Conservation (phyloP, 2,888 invertebrate genomes). For the Erannis defoliaria region DNA sequence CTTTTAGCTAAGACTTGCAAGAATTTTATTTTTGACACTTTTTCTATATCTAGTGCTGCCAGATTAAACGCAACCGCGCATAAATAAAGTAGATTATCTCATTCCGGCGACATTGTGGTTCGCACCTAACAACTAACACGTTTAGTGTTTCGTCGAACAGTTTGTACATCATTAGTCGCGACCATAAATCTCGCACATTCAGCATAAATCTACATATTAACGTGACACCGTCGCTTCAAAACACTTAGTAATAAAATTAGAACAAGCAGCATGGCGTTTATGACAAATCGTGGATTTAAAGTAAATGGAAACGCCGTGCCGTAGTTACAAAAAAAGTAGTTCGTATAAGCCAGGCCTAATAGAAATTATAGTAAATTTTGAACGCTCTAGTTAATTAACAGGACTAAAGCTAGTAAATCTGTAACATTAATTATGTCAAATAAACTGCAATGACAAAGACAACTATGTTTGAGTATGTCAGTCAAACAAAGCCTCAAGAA, state of each 20-base stretch:
- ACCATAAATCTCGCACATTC: slow-evolving; percentile 72
- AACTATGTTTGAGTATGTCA: too few relatives aligned
- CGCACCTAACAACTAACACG: slow-evolving; percentile 37
- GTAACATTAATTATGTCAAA: too few relatives aligned
- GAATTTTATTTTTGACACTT: background rate
- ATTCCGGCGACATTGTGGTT: slow-evolving; percentile 54
- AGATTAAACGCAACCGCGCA: slow-evolving; percentile 13
- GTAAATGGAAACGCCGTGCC: background rate
- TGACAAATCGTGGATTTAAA: background rate
- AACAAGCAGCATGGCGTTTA: slow-evolving; percentile 46
- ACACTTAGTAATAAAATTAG: slow-evolving; percentile 71
- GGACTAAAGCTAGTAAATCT: too few relatives aligned
- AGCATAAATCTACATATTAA: slow-evolving; percentile 80
- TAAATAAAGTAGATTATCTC: slow-evolving; percentile 31
- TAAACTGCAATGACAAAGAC: too few relatives aligned
- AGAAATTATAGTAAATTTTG: too few relatives aligned
- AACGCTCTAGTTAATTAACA: too few relatives aligned
- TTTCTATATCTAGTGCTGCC: slow-evolving; percentile 14
- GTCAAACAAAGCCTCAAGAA: too few relatives aligned
- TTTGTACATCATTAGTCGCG: slow-evolving; percentile 63
- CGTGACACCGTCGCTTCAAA: slow-evolving; percentile 54
- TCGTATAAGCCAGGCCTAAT: too few relatives aligned
- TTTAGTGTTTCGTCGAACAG: slow-evolving; percentile 58
- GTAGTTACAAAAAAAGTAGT: too few relatives aligned
- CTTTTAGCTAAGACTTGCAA: background rate